A percentile compares a stretch with the other conserved stretches of the same genome.
phyloP scores from a whole-genome alignment of 1,140 invertebrate genomes.

The Acromyrmex heyeri region DNA sequence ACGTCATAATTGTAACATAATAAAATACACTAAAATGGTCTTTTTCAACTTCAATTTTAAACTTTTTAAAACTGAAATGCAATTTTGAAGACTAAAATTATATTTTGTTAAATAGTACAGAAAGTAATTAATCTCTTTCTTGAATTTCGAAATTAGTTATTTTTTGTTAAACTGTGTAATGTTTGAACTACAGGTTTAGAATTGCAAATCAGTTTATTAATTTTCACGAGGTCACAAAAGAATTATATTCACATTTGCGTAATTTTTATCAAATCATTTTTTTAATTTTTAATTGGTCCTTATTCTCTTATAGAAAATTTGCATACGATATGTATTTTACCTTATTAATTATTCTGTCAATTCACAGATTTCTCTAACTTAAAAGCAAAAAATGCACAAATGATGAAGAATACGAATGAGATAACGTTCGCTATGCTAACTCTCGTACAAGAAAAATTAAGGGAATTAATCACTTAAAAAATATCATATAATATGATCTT shows the following conservation, averaged over 20 bases:
- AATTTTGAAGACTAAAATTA: neutral
- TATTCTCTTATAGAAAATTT: neutral
- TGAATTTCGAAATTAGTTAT: neutral
- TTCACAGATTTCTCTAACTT: neutral
- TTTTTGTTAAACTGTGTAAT: neutral
- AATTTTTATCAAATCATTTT: neutral
- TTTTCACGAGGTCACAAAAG: neutral
- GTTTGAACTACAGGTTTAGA: neutral
- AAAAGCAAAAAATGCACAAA: neutral
- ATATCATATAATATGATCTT: neutral
- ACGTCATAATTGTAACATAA: neutral
- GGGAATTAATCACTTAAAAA: neutral
- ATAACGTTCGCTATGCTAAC: neutral
- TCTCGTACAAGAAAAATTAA: neutral
- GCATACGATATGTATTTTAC: neutral
- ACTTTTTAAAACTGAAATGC: neutral
- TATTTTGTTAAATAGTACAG: neutral
- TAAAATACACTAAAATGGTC: neutral
- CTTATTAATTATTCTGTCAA: conserved; percentile 1
- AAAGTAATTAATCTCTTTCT: neutral
- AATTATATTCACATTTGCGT: neutral
- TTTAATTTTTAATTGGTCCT: neutral
- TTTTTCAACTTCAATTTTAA: neutral
- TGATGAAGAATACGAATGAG: neutral
- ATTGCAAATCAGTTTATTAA: neutral